Percentiles rank a stretch among this genome's conserved stretches.
These are phyloP conservation scores for Rotaria sp. DNA, from an alignment of 2,888 invertebrate genomes.

Conservation along the genomic window DNA sequence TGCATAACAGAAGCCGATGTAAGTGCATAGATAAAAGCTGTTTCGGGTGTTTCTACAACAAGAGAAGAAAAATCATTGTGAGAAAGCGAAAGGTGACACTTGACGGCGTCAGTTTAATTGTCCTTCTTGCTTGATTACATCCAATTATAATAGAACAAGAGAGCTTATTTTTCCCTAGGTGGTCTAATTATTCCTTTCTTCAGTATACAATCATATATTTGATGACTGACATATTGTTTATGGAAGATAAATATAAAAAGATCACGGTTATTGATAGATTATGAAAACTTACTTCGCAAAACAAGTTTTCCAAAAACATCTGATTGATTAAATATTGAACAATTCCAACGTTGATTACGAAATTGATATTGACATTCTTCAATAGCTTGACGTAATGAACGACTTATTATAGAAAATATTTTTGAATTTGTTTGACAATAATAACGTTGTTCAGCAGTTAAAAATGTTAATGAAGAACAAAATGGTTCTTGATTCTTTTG, in stretches of 20 bases:
- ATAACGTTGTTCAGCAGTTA: slow-evolving; percentile 15
- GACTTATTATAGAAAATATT: slow-evolving; percentile 70
- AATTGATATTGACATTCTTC: slow-evolving; percentile 90
- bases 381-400: slow-evolving; percentile 83
- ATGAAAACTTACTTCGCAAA: slow-evolving; percentile 74
- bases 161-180: slow-evolving; percentile 22
- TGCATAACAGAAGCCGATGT: slow-evolving; percentile 90
- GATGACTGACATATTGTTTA: slow-evolving; percentile 8
- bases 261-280: background rate
- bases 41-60: slow-evolving; percentile 66
- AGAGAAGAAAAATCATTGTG: background rate
- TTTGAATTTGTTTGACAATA: slow-evolving; percentile 31
- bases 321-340: slow-evolving; percentile 74
- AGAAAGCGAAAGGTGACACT: slow-evolving; percentile 25
- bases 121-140: slow-evolving; percentile 19
- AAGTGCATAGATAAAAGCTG: slow-evolving; percentile 90
- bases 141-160: slow-evolving; percentile 15
- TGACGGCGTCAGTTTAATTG: slow-evolving; percentile 22
- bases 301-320: slow-evolving; percentile 91
- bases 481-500: background rate
- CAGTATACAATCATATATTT: background rate
- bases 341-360: slow-evolving; percentile 85
- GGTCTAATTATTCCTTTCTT: background rate
- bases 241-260: background rate
- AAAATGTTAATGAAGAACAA: slow-evolving; percentile 25